Percentiles rank a stretch among this genome's conserved stretches.
phyloP scores from a whole-genome alignment of 2,113 vertebrate genomes.

The Xerus inauris region DNA sequence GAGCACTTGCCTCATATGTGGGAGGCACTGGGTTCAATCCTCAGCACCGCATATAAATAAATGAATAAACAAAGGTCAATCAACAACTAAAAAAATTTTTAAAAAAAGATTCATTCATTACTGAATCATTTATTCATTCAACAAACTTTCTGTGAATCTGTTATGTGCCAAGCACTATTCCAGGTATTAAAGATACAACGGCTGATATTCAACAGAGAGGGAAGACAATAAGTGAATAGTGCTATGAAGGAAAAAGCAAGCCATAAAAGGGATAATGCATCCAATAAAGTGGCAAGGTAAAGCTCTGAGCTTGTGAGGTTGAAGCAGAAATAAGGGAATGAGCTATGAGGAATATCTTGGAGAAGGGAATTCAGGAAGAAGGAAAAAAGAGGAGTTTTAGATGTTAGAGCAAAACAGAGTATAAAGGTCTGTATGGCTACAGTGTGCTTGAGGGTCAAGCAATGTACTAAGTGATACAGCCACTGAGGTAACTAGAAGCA shows the following conservation, averaged over 20 bases:
- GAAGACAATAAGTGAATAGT: background rate
- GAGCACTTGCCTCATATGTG: too few relatives aligned
- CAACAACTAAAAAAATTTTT: background rate
- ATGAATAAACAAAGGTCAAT: too few relatives aligned
- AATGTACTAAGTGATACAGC: background rate
- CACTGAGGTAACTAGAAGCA: background rate
- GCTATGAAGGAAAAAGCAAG: constrained; percentile 33
- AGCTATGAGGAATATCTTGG: background rate
- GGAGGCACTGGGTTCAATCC: too few relatives aligned
- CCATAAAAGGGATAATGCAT: background rate
- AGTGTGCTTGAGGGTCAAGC: background rate
- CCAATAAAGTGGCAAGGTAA: background rate
- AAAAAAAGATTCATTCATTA: background rate
- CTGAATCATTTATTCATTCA: background rate
- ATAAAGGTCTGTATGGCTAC: background rate
- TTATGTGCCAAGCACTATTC: background rate
- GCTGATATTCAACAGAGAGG: background rate
- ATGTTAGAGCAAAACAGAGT: background rate
- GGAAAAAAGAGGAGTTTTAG: background rate
- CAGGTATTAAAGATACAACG: background rate
- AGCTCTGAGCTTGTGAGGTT: background rate
- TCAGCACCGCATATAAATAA: too few relatives aligned
- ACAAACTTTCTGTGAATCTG: background rate
- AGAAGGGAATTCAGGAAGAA: background rate
- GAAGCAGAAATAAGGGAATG: background rate